A percentile compares a stretch with the other conserved stretches of the same genome.
Conservation (phyloP, 2,888 invertebrate genomes). For the Reticulitermes lucifugus region DNA sequence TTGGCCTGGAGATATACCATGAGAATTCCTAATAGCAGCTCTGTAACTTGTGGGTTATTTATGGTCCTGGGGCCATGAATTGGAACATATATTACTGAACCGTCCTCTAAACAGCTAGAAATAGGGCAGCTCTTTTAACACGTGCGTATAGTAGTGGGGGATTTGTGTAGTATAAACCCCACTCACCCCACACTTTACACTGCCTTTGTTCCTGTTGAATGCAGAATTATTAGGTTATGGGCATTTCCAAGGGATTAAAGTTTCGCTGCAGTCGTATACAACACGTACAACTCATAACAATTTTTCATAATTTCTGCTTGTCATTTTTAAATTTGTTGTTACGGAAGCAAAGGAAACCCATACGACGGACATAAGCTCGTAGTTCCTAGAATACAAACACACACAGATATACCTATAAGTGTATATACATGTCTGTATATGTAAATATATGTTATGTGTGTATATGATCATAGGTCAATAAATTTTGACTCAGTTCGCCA, state of each 20-base stretch:
- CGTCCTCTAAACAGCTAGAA: slow-evolving; percentile 3
- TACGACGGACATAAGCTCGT: no score
- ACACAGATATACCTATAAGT: background rate
- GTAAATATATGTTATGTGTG: background rate
- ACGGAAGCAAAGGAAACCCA: no score
- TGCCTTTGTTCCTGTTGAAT: background rate
- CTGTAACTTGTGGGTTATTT: background rate
- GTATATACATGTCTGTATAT: background rate
- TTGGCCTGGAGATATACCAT: background rate
- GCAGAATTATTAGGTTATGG: slow-evolving; percentile 24
- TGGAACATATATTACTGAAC: slow-evolving; percentile 1
- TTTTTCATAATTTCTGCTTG: slow-evolving; percentile 31
- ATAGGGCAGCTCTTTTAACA: background rate
- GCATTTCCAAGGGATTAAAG: slow-evolving; percentile 4
- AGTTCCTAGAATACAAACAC: no score
- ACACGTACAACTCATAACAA: slow-evolving; percentile 28
- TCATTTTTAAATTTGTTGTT: slow-evolving; percentile 26
- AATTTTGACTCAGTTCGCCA: no score
- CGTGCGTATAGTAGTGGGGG: background rate
- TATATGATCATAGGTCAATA: background rate
- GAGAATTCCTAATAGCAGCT: background rate
- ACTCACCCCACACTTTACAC: background rate
- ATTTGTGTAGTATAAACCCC: background rate
- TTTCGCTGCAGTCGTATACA: background rate
- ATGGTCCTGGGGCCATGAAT: background rate